Evolutionary conservation across 2,888 invertebrate species (phyloP), one percentile per base, ranked within the genome.

Genomic region (Himalopsyche tibetana): DNA sequence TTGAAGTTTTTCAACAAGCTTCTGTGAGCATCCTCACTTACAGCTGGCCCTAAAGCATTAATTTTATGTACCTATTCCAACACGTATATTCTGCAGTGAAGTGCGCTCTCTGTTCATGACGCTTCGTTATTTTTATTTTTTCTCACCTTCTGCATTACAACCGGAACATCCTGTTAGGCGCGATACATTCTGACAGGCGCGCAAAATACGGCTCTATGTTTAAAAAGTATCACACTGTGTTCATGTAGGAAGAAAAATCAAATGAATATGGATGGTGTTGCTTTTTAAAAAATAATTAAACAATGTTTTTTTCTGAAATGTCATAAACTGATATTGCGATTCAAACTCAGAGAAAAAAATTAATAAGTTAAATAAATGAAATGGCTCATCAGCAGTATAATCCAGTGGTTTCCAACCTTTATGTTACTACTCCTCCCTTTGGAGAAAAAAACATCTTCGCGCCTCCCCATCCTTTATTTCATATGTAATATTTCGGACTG

Each of bases 121-220:
- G 19, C 45, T 80, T 80, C 80, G 45, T 42, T 80, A 51, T 45
- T 42, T 80, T 80, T 80, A 80, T 80, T 80, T 80, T 80, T 42
- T 80, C 51, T 11, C 80, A 80, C 51, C 45, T 51, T 51, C 51
- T 80, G 51, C 80, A 40, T 51, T 36, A 74, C 74, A 45, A 51
- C 80, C 80, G 80, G 51, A 80, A 80, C 80, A 80, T 51, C 80
- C 80, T 80, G 80, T 51, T 45, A 45, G 19, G 80, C 19, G 51
- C 80, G 45, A 80, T 80, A 80, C 45, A 42, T 80, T 80, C 51
- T 51, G 80, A 80, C 74, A 74, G 74, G 12, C 74, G 74, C 15
- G 74, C 38, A 74, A 74, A 74, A 38, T 74, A 74, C 74, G 74
- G 15, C 38, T 74, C 74, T 74, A 74, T 74, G 74, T 74, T 28